Conservation (phyloP, 1,140 invertebrate genomes). For the Drosophila arizonae region DNA sequence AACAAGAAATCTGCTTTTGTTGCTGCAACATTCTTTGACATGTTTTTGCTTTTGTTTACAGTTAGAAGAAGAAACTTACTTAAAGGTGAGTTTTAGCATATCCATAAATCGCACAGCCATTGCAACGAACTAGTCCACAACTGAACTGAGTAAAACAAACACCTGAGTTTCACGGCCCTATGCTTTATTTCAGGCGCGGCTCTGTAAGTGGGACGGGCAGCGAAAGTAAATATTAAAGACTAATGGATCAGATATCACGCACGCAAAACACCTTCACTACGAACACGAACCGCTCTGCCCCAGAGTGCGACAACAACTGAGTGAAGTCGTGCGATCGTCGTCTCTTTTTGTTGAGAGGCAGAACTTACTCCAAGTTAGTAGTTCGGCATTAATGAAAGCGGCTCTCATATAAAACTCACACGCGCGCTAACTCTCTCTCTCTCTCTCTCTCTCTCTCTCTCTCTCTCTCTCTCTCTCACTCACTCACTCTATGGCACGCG, state of each 20-base stretch:
- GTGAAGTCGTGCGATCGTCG: constrained; percentile 33
- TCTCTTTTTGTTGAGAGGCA: constrained; percentile 11
- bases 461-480: neutral
- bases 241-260: neutral
- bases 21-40: constrained; percentile 39
- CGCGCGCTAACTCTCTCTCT: neutral
- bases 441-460: neutral
- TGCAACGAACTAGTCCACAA: constrained; percentile 20
- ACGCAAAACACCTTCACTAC: constrained; percentile 2
- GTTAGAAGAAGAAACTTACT: constrained; percentile 55
- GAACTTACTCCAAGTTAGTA: neutral
- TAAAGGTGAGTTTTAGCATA: constrained; percentile 72
- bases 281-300: constrained; percentile 21
- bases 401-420: constrained; percentile 6
- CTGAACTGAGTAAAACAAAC: constrained; percentile 20
- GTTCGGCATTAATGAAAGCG: constrained; percentile 18
- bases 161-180: constrained; percentile 28
- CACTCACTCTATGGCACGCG: neutral
- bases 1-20: constrained; percentile 44
- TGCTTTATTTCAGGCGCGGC: constrained; percentile 16
- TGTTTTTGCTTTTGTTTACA: constrained; percentile 17
- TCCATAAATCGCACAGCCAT: constrained; percentile 67
- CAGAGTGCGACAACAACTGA: constrained; percentile 58
- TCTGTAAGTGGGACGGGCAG: constrained; percentile 9
- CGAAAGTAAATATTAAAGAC: constrained; percentile 24